Evolutionary conservation across 2,113 vertebrate species (phyloP).

Genomic region (Camelus bactrianus): DNA sequence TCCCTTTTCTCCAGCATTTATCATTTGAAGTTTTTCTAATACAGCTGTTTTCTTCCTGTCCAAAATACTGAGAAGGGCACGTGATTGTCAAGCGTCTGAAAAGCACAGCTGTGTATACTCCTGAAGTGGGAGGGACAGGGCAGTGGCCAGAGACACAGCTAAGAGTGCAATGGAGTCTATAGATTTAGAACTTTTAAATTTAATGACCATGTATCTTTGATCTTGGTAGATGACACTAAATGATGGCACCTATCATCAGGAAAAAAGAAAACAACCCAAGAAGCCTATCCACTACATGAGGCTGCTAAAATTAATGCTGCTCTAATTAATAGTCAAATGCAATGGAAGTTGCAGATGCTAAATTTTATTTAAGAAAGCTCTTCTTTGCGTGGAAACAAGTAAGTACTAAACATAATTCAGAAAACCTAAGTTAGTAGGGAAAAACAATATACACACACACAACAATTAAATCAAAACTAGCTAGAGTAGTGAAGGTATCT

Average conservation of each 20-base stretch:
- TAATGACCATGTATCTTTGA: neutral
- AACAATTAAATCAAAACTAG: neutral
- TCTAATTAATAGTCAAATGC: neutral
- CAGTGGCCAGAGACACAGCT: neutral
- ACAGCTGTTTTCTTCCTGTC: constrained; percentile 11
- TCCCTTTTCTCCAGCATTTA: too few relatives aligned
- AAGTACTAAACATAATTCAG: constrained; percentile 23
- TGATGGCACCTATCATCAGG: neutral
- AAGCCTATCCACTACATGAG: neutral
- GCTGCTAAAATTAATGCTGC: neutral
- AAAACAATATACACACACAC: neutral
- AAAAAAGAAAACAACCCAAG: neutral
- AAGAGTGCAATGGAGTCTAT: neutral
- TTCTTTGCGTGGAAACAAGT: neutral
- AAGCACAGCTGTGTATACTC: neutral
- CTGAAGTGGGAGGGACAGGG: neutral
- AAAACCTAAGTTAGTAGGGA: neutral
- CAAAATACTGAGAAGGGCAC: neutral
- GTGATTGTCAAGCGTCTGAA: neutral
- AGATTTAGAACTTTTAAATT: neutral
- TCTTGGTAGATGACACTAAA: neutral
- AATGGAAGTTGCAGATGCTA: neutral
- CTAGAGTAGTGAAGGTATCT: neutral
- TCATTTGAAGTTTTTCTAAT: neutral
- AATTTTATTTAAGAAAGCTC: neutral